phyloP scores from a whole-genome alignment of 2,797 vertebrate species.

The Tamandua tetradactyla region DNA sequence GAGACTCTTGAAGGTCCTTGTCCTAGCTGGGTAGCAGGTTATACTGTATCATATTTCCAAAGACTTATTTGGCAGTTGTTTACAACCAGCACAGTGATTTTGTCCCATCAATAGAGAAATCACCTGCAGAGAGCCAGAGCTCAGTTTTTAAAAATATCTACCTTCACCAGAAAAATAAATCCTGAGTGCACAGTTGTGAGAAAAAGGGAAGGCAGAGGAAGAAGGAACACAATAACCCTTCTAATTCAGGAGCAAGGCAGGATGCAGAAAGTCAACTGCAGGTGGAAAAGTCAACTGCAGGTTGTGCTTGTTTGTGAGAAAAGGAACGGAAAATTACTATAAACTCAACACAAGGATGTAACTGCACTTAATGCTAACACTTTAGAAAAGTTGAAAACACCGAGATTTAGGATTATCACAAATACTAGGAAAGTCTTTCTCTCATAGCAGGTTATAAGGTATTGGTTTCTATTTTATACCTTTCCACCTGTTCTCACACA shows the following conservation, averaged over 20 bases:
- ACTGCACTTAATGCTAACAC: slow-evolving; percentile 17
- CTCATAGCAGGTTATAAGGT: not conserved
- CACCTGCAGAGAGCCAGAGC: slow-evolving; percentile 20
- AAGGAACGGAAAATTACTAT: slow-evolving; percentile 9
- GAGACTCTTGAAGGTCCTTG: not conserved
- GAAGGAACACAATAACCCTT: not conserved
- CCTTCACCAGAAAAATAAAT: slow-evolving; percentile 33
- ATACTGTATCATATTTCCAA: not conserved
- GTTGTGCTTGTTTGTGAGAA: not conserved
- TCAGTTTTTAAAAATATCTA: slow-evolving; percentile 53
- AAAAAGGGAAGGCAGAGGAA: slow-evolving; percentile 30
- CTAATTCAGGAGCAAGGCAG: not conserved
- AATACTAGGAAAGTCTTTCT: not conserved
- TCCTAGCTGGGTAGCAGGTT: not conserved
- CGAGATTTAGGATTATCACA: not conserved
- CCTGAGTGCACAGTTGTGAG: not conserved
- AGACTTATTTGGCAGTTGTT: slow-evolving; percentile 8
- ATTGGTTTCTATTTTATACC: not conserved
- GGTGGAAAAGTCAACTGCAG: slow-evolving; percentile 16
- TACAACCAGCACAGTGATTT: slow-evolving; percentile 12
- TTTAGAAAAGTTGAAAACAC: not conserved
- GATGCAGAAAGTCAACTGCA: not conserved
- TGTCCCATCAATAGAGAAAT: not conserved
- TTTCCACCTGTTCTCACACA: slow-evolving; percentile 22
- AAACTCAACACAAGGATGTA: not conserved